Conservation (phyloP, 2,113 vertebrate species). For the Typhlomys cinereus region DNA sequence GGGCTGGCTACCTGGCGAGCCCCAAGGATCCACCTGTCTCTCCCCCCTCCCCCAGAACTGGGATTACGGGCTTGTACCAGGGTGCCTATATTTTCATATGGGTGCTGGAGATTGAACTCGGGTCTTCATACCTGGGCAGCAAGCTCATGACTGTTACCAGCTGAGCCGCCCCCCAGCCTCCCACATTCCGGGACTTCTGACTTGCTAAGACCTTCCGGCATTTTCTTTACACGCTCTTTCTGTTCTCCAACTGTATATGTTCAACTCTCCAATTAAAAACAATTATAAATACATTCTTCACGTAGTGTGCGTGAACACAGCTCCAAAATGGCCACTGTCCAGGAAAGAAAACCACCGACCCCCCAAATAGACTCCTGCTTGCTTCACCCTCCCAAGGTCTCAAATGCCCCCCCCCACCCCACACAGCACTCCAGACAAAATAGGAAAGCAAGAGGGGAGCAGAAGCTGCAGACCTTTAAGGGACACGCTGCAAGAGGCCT, state of each 20-base stretch:
- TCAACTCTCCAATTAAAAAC: constrained; percentile 25
- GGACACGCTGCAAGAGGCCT: background rate
- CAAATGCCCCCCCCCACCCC: background rate
- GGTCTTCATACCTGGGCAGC: too few species aligned
- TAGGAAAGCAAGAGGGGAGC: background rate
- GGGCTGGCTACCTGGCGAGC: background rate
- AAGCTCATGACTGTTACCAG: background rate
- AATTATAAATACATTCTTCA: background rate
- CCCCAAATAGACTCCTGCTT: background rate
- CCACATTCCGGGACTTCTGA: background rate
- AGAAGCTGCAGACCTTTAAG: background rate
- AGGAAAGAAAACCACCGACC: background rate
- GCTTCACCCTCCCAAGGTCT: background rate
- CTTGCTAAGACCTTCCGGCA: background rate
- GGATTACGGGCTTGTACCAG: too few species aligned
- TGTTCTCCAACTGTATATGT: background rate
- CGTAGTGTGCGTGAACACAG: background rate
- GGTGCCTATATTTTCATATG: background rate
- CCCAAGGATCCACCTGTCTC: background rate
- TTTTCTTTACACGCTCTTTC: background rate
- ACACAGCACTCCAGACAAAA: background rate
- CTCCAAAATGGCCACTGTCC: background rate
- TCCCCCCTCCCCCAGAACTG: background rate
- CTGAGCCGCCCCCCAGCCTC: background rate
- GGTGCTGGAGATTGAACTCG: too few species aligned